Evolutionary conservation across 2,797 vertebrate species (phyloP), one percentile per base, ranked within the genome.

Genomic region (Monodelphis domestica): DNA sequence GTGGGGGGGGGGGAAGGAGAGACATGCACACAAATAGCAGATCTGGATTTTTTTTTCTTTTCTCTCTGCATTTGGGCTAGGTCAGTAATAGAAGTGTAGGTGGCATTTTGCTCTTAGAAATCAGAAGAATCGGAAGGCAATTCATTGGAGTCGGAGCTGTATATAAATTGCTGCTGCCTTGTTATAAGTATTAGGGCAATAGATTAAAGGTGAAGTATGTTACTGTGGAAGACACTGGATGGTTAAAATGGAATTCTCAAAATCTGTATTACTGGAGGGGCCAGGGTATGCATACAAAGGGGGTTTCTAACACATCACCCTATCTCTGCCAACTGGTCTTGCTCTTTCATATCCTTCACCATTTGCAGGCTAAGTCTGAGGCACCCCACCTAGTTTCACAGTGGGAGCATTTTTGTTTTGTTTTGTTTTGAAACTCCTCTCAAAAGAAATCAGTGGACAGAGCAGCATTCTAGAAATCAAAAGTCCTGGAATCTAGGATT

Each of bases 111-210:
- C 93, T 97, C 95, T 96, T 94, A 88, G 96, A 90, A 97, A 95
- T 94, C 96, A 96, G 95, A 96, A 89, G 89, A 84, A 92, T 93
- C 92, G 93, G 87, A 91, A 95, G 52, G 90, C 95, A 96, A 95
- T 96, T 97, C 95, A 95, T 89, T 96, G 88, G 93, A 91, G 94
- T 93, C 88, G 87, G 84, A 87, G 89, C 33, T n/a, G 59, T 94
- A 92, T 93, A 88, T 94, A 87, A 97, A 92, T 95, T 89, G 38
- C 29, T 52, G 84, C 59, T 55, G 5, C 3, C 2, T 95, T 93
- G 95, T 94, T 97, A 97, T 95, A 97, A 97, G 96, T 97, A 97
- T 94, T 88, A 96, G 94, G 96, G 94, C 92, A 54, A 91, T 93
- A 96, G 96, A 96, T 95, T 96, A 97, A 63, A 92, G 54, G 84